Conservation (phyloP, 2,797 vertebrate genomes). For the Vireo griseus region DNA sequence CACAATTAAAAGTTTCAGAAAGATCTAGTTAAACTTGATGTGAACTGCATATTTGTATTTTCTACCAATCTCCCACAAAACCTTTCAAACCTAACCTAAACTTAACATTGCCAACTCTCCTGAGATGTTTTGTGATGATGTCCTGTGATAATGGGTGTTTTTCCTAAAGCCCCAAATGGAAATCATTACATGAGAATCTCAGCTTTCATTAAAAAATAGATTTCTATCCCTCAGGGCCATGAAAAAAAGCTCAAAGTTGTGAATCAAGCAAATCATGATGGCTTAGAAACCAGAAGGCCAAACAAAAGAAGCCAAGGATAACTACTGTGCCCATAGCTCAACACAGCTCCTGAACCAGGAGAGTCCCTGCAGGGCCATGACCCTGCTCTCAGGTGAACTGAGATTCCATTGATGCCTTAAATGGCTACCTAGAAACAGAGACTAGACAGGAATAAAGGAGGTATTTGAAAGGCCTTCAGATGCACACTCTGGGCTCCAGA, state of each 20-base stretch:
- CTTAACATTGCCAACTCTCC: neutral
- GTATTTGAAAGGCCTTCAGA: no score
- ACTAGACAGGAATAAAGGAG: no score
- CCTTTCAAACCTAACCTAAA: neutral
- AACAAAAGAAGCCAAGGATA: neutral
- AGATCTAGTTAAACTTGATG: neutral
- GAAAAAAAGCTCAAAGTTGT: neutral
- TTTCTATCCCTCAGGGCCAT: neutral
- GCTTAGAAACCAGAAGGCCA: neutral
- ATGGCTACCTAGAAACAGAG: no score
- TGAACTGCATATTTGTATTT: neutral
- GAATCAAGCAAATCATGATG: neutral
- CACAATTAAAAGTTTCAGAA: neutral
- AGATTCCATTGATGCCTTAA: no score
- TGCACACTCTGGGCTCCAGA: no score
- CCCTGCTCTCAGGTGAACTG: neutral
- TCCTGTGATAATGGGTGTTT: neutral
- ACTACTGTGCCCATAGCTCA: neutral
- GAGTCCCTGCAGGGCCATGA: neutral
- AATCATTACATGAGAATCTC: neutral
- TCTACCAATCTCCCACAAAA: slow-evolving; percentile 8
- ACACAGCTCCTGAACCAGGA: rapidly evolving
- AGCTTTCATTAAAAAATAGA: slow-evolving; percentile 10
- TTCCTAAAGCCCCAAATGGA: neutral
- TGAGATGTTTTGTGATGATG: neutral